These are phyloP conservation scores for Thripadectes ignobilis DNA, from an alignment of 2,797 vertebrate genomes.

Conservation along the genomic window DNA sequence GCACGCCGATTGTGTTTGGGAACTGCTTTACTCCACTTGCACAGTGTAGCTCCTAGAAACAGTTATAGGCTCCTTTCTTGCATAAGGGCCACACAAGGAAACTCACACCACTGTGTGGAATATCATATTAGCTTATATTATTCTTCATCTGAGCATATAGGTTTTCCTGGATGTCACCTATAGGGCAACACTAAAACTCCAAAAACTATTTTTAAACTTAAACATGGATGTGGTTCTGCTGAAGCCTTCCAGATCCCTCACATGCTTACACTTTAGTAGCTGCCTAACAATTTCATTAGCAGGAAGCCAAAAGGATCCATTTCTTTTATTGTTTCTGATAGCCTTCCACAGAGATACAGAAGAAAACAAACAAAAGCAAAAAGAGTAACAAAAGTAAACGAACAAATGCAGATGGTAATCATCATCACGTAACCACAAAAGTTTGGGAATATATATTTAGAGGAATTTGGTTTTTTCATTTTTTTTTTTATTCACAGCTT, in stretches of 20 bases:
- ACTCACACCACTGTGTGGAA: background rate
- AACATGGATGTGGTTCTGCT: background rate
- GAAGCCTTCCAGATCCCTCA: background rate
- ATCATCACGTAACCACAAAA: background rate
- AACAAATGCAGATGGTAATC: background rate
- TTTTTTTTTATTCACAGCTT: background rate
- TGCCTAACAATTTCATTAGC: background rate
- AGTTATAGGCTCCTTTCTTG: background rate
- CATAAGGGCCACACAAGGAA: background rate
- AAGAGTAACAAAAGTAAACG: background rate
- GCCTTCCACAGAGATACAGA: background rate
- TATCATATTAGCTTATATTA: background rate
- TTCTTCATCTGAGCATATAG: background rate
- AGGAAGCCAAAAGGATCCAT: background rate
- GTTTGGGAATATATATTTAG: background rate
- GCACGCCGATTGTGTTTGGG: background rate
- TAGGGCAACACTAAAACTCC: background rate
- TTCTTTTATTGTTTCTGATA: background rate
- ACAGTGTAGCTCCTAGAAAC: background rate
- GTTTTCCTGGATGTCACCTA: background rate
- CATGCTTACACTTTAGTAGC: background rate
- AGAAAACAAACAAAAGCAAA: background rate
- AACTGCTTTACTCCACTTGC: background rate
- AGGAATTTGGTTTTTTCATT: background rate
- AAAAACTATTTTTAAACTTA: background rate